These are phyloP conservation scores for Drosophila mimica DNA, from an alignment of 2,888 invertebrate species.

Conservation along the genomic window DNA sequence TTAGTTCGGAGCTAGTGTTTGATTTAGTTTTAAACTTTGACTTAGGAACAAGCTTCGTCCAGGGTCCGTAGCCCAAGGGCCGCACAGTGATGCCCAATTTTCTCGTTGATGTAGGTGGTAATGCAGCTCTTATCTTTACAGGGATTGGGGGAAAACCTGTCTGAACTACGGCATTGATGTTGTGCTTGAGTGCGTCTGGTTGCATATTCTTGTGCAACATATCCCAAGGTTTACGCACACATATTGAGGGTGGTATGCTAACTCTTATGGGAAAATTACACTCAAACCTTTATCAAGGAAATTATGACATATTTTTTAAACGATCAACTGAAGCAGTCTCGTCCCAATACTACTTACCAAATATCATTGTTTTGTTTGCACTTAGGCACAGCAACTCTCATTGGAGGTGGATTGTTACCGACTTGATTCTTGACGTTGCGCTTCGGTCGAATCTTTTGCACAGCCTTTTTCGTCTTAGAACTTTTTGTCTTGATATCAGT, in stretches of 20 bases:
- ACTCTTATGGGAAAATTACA: conserved; percentile 65
- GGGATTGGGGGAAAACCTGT: background rate
- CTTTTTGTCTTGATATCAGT: background rate
- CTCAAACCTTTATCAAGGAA: conserved; percentile 45
- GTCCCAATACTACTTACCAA: conserved; percentile 45
- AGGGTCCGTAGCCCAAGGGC: conserved; percentile 11
- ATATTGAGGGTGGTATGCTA: conserved; percentile 40
- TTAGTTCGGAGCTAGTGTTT: background rate
- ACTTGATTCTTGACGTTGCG: conserved; percentile 10
- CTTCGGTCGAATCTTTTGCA: conserved; percentile 21
- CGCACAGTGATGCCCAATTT: conserved; percentile 24
- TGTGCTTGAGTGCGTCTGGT: background rate
- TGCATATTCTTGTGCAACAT: conserved; percentile 2
- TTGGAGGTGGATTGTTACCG: background rate
- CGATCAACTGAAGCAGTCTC: no score
- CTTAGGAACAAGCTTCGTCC: background rate
- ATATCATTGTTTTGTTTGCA: conserved; percentile 16
- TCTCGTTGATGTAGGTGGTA: background rate
- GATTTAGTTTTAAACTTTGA: background rate
- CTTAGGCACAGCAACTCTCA: background rate
- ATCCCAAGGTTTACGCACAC: conserved; percentile 19
- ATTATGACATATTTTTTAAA: background rate
- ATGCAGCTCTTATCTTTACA: background rate
- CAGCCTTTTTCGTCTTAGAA: background rate
- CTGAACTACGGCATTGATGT: conserved; percentile 8